Conservation (phyloP, 2,888 invertebrate genomes). For the Amitus sp. region DNA sequence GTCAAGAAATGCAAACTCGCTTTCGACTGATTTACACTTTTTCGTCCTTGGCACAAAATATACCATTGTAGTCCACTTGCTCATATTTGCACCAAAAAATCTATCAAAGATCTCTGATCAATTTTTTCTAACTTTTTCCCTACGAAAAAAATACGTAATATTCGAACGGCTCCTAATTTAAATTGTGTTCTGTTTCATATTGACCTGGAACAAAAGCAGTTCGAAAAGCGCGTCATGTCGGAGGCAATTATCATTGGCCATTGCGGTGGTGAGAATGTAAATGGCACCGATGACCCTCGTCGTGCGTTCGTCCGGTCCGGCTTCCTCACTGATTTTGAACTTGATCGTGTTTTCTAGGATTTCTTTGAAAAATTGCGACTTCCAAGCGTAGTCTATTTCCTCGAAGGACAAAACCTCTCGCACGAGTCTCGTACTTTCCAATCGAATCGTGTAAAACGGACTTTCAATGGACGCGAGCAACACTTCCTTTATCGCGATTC, state of each 20-base stretch:
- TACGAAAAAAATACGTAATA: no score
- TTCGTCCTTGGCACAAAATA: no score
- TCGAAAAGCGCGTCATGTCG: conserved; percentile 69
- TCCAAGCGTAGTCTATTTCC: conserved; percentile 45
- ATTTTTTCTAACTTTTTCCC: no score
- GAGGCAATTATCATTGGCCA: conserved; percentile 65
- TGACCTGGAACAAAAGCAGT: conserved; percentile 68
- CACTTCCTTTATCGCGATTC: conserved; percentile 17
- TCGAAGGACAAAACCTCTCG: conserved; percentile 55
- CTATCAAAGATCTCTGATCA: no score
- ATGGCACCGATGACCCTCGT: conserved; percentile 70
- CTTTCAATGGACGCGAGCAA: conserved; percentile 54
- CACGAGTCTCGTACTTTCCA: conserved; percentile 62
- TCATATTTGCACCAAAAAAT: no score
- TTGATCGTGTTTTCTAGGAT: conserved; percentile 46
- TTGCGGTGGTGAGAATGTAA: conserved; percentile 69
- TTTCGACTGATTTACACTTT: no score
- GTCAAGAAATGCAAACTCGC: no score
- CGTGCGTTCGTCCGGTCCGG: conserved; percentile 67
- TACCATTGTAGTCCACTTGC: no score
- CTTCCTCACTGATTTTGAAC: conserved; percentile 10
- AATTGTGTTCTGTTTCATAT: no score
- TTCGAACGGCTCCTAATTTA: no score
- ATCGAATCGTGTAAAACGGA: conserved; percentile 63
- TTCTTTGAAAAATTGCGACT: conserved; percentile 55